Evolutionary conservation across 2,113 vertebrate species (phyloP).

Genomic region (Tamias sibiricus): DNA sequence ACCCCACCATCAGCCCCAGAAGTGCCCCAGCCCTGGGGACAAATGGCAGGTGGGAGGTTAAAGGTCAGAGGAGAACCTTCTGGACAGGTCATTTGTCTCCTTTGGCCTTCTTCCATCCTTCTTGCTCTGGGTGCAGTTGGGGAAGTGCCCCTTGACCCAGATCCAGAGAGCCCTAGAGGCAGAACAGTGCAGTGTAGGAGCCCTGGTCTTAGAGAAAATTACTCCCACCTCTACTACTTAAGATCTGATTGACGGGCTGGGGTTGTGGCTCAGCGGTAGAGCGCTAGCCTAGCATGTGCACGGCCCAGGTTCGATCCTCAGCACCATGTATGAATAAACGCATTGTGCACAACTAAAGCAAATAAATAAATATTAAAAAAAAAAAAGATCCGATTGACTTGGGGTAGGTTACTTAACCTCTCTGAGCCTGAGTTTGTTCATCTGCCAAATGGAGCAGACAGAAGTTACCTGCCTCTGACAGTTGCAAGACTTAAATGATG

Average conservation of each 20-base stretch:
- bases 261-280: no score
- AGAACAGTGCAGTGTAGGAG: neutral
- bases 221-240: neutral
- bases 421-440: neutral
- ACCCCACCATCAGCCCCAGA: neutral
- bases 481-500: neutral
- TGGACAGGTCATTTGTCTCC: neutral
- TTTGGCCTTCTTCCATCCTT: neutral
- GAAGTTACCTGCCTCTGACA: neutral
- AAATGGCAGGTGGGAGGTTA: neutral
- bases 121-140: neutral
- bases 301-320: no score
- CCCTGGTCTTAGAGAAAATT: neutral
- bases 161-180: neutral
- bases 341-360: no score
- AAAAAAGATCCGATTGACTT: neutral
- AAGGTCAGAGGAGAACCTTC: neutral
- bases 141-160: neutral
- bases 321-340: no score
- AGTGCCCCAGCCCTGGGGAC: neutral
- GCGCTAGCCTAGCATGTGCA: no score
- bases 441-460: neutral
- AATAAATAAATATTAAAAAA: no score
- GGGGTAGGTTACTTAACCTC: neutral
- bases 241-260: neutral